These are phyloP conservation scores for Mythimna impura DNA, from an alignment of 2,888 invertebrate genomes.

Conservation along the genomic window DNA sequence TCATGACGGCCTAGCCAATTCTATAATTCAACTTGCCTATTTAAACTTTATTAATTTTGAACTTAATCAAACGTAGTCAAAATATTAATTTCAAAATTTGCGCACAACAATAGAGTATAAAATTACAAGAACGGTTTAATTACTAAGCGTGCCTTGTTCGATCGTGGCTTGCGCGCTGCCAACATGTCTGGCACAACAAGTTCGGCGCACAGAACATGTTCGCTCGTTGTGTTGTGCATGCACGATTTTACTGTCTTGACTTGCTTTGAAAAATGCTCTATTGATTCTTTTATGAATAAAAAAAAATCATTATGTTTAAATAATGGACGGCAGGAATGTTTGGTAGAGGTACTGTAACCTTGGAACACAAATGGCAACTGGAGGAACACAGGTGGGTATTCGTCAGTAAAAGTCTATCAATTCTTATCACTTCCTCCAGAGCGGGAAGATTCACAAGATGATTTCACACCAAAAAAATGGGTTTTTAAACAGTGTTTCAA, in stretches of 20 bases:
- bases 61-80: conserved; percentile 32
- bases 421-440: too few species aligned
- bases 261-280: background rate
- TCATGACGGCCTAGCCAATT: background rate
- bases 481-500: background rate
- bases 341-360: too few species aligned
- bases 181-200: conserved; percentile 46
- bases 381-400: too few species aligned
- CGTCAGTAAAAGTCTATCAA: too few species aligned
- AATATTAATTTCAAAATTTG: conserved; percentile 42
- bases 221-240: background rate
- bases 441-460: too few species aligned
- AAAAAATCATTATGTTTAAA: too few species aligned
- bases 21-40: conserved; percentile 22
- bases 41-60: conserved; percentile 49
- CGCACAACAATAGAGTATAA: conserved; percentile 12
- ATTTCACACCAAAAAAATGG: too few species aligned
- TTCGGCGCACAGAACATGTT: conserved; percentile 36
- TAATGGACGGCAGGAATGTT: too few species aligned
- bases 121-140: conserved; percentile 44
- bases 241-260: conserved; percentile 5
- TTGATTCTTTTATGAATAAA: background rate
- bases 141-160: conserved; percentile 42
- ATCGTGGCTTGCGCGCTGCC: conserved; percentile 29
- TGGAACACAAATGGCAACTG: too few species aligned